phyloP scores from a whole-genome alignment of 1,140 invertebrate genomes.

The Polypedilum vanderplanki region DNA sequence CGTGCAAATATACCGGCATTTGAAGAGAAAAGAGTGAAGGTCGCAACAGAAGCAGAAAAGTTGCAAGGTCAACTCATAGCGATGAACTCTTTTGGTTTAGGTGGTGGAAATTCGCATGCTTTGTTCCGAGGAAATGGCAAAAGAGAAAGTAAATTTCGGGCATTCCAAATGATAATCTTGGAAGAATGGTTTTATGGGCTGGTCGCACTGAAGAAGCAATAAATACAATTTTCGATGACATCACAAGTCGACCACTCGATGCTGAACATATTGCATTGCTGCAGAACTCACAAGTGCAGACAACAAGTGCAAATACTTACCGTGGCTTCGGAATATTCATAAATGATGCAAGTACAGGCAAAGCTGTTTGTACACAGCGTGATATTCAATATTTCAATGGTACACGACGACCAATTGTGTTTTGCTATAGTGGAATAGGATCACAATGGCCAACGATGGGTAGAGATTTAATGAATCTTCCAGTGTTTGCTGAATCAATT shows the following conservation, averaged over 20 bases:
- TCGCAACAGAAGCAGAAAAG: slow-evolving; percentile 58
- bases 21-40: slow-evolving; percentile 58
- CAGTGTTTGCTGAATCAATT: slow-evolving; percentile 56
- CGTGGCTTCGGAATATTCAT: slow-evolving; percentile 38
- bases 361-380: slow-evolving; percentile 45
- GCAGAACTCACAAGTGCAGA: slow-evolving; percentile 39
- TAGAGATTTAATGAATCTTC: slow-evolving; percentile 45
- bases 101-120: slow-evolving; percentile 61
- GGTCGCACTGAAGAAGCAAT: slow-evolving; percentile 59
- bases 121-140: slow-evolving; percentile 52
- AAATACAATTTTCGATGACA: slow-evolving; percentile 48
- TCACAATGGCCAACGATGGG: slow-evolving; percentile 73
- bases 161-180: slow-evolving; percentile 48
- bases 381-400: slow-evolving; percentile 48
- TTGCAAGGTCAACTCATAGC: slow-evolving; percentile 55
- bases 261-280: slow-evolving; percentile 38
- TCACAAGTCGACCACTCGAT: slow-evolving; percentile 41
- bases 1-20: slow-evolving; percentile 66
- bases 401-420: slow-evolving; percentile 55
- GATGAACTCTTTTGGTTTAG: slow-evolving; percentile 82
- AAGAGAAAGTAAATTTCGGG: slow-evolving; percentile 48
- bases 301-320: slow-evolving; percentile 35
- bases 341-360: slow-evolving; percentile 33
- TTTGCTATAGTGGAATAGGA: slow-evolving; percentile 71
- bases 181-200: slow-evolving; percentile 55